Evolutionary conservation across 2,113 vertebrate genomes (phyloP), one percentile per base, ranked within the genome.

Genomic region (Amphilophus citrinellus): DNA sequence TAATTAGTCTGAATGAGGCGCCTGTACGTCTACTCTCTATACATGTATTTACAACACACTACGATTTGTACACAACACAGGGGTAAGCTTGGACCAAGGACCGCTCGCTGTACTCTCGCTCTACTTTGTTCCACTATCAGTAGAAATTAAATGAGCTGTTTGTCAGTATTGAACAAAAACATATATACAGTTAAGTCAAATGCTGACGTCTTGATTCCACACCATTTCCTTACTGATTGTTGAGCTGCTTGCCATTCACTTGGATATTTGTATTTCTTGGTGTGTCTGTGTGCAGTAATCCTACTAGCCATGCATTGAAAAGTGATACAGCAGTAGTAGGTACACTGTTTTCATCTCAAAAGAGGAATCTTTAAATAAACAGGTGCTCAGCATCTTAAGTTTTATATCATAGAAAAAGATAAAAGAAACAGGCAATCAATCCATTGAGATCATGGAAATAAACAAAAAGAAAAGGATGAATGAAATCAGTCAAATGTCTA

Each of bases 281-380:
- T 91, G 88, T 92, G 91, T 92, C 90, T 87, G 92, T 96, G 93
- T 94, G 94, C 92, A 88, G 88, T 93, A 85, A 94, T 90, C 93
- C 95, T 96, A 93, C 90, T 91, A 94, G 93, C 95, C 96, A 96
- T 96, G 96, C 95, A 95, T 93, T 94, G 88, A 92, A 92, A 90
- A 89, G 93, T 96, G 93, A 95, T 92, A 90, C 90, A 89, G 89
- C 90, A 90, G 89, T 90, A 92, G 94, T 94, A 93, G 92, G 94
- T 93, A 91, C 66, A 88, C 91, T 86, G 77, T 87, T 93, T 87
- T 89, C 88, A 80, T 93, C 93, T 91, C 85, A 85, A 94, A 94
- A 94, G 85, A 90, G 90, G 91, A 93, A 93, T 84, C 85, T 87
- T 89, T 84, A 89, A 93, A 94, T 87, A 92, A 93, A 92, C 66